Conservation (phyloP, 2,113 vertebrate genomes). For the Falco punctatus region DNA sequence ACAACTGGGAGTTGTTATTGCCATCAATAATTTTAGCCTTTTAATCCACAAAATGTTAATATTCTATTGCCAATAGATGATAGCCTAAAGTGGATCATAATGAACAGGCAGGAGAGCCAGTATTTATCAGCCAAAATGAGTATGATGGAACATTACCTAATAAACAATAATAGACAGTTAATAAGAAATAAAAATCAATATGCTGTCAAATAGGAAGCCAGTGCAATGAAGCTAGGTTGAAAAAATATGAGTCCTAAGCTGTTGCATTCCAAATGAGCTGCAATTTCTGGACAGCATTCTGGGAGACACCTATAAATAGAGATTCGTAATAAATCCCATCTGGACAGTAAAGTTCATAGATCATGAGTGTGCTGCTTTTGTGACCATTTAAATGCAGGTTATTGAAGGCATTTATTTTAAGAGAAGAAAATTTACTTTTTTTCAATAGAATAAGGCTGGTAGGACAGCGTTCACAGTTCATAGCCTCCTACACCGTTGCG, state of each 20-base stretch:
- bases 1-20: background rate
- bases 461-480: background rate
- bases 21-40: background rate
- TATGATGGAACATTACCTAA: constrained; percentile 21
- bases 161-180: constrained; percentile 53
- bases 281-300: background rate
- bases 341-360: background rate
- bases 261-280: constrained; percentile 14
- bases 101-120: background rate
- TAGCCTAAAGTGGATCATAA: background rate
- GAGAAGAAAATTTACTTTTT: background rate
- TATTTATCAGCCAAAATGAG: background rate
- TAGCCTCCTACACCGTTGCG: background rate
- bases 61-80: background rate
- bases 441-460: background rate
- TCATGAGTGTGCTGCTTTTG: background rate
- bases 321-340: background rate
- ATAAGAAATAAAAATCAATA: constrained; percentile 48
- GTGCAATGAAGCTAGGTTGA: background rate
- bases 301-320: background rate
- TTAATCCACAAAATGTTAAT: constrained; percentile 13
- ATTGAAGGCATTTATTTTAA: background rate
- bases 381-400: background rate
- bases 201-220: background rate
- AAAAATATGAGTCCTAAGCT: background rate